phyloP scores from a whole-genome alignment of 2,888 invertebrate species.

The Macrophya alboannulata region DNA sequence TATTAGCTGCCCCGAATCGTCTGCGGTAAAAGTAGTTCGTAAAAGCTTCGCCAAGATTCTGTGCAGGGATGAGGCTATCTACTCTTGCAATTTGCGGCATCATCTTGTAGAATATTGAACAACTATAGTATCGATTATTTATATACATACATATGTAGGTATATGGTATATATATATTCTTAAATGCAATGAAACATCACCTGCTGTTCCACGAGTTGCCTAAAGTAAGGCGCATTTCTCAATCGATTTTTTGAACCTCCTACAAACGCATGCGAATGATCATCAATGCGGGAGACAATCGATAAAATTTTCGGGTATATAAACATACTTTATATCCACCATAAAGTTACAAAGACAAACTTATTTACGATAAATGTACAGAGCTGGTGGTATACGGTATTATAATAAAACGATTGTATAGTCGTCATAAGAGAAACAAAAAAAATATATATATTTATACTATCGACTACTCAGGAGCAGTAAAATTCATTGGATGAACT shows the following conservation, averaged over 20 bases:
- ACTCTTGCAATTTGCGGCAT: neutral
- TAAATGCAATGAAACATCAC: neutral
- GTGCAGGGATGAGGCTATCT: neutral
- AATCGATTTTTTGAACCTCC: neutral
- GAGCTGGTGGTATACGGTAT: neutral
- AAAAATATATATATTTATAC: neutral
- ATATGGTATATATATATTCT: no score
- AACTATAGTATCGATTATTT: slow-evolving; percentile 14
- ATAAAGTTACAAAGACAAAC: slow-evolving; percentile 8
- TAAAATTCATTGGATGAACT: neutral
- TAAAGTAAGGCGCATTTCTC: neutral
- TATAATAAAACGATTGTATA: neutral
- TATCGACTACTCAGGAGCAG: slow-evolving; percentile 41
- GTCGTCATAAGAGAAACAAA: neutral
- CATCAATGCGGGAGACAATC: neutral
- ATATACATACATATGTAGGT: neutral
- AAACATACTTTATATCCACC: neutral
- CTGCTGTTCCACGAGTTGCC: neutral
- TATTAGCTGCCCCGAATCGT: neutral
- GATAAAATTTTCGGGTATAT: neutral
- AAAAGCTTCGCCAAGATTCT: neutral
- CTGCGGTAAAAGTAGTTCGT: neutral
- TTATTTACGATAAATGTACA: slow-evolving; percentile 21
- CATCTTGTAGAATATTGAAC: neutral
- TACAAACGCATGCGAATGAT: no score